phyloP scores from a whole-genome alignment of 2,113 vertebrate species.

The Dendrocopos noguchii region DNA sequence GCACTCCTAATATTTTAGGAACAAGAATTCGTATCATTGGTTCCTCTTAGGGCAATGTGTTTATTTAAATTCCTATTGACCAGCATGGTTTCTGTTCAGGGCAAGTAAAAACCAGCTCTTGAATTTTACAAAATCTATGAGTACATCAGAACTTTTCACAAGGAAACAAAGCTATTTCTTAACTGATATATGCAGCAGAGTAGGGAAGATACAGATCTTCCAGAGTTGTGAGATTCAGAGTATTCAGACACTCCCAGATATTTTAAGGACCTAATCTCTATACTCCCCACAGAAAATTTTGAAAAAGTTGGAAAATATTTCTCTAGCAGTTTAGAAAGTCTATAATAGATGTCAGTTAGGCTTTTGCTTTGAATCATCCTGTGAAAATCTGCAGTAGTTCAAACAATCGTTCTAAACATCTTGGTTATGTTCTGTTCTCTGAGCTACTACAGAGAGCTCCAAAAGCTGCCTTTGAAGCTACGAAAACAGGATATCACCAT shows the following conservation, averaged over 20 bases:
- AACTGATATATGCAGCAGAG: not conserved
- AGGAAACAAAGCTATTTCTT: not conserved
- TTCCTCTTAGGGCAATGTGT: not conserved
- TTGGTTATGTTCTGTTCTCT: not conserved
- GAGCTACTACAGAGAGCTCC: not conserved
- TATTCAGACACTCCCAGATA: not conserved
- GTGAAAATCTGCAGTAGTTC: not conserved
- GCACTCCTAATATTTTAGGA: not conserved
- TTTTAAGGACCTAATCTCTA: not conserved
- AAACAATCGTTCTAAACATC: not conserved
- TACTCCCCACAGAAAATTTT: not conserved
- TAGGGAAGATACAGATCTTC: not conserved
- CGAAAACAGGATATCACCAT: constrained; percentile 18
- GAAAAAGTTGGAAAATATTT: not conserved
- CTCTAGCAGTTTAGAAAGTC: not conserved
- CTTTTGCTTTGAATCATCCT: not conserved
- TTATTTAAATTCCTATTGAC: not conserved
- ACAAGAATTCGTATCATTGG: not conserved
- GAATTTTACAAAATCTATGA: not conserved
- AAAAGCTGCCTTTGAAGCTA: constrained; percentile 16
- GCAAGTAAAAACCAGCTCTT: not conserved
- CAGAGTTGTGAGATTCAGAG: not conserved
- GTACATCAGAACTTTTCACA: not conserved
- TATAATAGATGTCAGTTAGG: not conserved
- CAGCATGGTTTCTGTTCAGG: not conserved